Conservation (phyloP, 2,797 vertebrate genomes). For the Macroramphosus scolopax region DNA sequence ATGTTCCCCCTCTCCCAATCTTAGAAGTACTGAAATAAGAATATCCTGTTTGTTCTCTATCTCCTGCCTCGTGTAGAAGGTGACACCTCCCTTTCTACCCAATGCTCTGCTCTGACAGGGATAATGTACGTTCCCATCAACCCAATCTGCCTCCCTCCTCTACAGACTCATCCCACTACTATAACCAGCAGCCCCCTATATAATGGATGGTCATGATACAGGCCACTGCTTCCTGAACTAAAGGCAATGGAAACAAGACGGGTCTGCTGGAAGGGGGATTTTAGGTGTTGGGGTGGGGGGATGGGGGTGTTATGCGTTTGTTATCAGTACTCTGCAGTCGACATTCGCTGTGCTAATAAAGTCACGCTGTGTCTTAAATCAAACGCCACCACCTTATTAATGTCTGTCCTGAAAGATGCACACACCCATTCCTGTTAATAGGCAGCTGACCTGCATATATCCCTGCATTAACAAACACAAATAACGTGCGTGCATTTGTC, state of each 20-base stretch:
- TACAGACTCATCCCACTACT: conserved; percentile 58
- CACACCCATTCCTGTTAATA: conserved; percentile 5
- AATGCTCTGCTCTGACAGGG: conserved; percentile 42
- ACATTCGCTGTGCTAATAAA: conserved; percentile 73
- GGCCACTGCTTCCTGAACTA: conserved; percentile 67
- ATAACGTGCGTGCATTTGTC: not conserved
- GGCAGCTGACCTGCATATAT: not conserved
- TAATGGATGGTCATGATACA: conserved; percentile 81
- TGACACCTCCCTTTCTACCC: conserved; percentile 35
- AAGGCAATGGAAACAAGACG: conserved; percentile 35
- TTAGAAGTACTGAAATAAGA: conserved; percentile 8
- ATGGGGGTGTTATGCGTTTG: conserved; percentile 44
- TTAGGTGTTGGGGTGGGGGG: not conserved
- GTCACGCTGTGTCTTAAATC: conserved; percentile 69
- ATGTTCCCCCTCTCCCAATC: too few species aligned
- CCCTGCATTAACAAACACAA: conserved; percentile 15
- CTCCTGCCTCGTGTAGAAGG: conserved; percentile 31
- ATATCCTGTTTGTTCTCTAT: conserved; percentile 29
- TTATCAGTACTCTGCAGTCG: conserved; percentile 83
- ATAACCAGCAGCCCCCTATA: conserved; percentile 62
- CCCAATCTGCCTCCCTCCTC: conserved; percentile 45
- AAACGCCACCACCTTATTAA: conserved; percentile 46
- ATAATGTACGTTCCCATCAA: conserved; percentile 62
- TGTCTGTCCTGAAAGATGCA: conserved; percentile 26
- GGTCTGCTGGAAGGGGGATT: conserved; percentile 4